Evolutionary conservation across 2,888 invertebrate genomes (phyloP).

Genomic region (Gasteruption jaculator): DNA sequence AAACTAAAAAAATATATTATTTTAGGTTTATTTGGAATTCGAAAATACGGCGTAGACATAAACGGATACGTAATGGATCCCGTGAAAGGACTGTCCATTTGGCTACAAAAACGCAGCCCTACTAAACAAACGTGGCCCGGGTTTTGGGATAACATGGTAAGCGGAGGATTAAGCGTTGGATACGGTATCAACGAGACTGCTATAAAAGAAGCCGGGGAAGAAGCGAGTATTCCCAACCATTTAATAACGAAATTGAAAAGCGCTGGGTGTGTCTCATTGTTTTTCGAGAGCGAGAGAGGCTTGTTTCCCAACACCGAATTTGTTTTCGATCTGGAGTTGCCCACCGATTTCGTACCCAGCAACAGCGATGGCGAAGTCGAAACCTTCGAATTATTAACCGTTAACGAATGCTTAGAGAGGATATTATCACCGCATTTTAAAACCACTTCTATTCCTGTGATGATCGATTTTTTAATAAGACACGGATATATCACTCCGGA

Average conservation of each 20-base stretch:
- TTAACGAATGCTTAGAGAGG: conserved; percentile 76
- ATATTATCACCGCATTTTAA: conserved; percentile 83
- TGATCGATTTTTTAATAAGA: conserved; percentile 87
- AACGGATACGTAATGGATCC: conserved; percentile 88
- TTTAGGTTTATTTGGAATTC: conserved; percentile 79
- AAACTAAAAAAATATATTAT: too few species aligned
- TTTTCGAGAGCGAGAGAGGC: conserved; percentile 89
- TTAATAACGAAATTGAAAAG: conserved; percentile 72
- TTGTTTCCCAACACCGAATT: conserved; percentile 93
- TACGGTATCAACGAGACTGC: conserved; percentile 86
- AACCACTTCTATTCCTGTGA: conserved; percentile 88
- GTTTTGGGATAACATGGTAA: conserved; percentile 95
- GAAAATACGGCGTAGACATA: conserved; percentile 91
- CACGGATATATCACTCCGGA: conserved; percentile 86
- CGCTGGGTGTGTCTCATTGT: conserved; percentile 83
- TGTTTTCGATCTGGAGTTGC: conserved; percentile 88
- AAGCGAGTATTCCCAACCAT: conserved; percentile 82
- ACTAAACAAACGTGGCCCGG: conserved; percentile 95
- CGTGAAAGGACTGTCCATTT: conserved; percentile 79
- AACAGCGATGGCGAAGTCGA: conserved; percentile 95
- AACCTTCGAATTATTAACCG: conserved; percentile 80
- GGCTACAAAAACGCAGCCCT: conserved; percentile 87
- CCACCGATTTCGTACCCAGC: conserved; percentile 83
- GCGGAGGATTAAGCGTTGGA: conserved; percentile 87
- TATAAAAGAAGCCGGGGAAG: conserved; percentile 90